Evolutionary conservation across 2,113 vertebrate species (phyloP).

Genomic region (Chiloscyllium plagiosum): DNA sequence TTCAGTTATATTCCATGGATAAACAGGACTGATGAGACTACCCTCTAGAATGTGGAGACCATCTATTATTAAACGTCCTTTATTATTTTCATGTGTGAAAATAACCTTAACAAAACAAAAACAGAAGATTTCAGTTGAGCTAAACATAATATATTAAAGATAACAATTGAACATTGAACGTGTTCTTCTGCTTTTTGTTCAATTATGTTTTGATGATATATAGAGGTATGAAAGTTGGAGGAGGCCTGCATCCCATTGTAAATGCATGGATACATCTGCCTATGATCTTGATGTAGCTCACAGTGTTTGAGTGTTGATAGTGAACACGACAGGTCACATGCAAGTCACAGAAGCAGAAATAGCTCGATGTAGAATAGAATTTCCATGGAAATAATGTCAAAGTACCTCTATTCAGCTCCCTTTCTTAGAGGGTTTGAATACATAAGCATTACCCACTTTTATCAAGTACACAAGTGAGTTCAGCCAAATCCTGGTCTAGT

Average conservation of each 20-base stretch:
- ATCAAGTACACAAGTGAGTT: not conserved
- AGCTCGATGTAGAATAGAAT: not conserved
- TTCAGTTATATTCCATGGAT: conserved; percentile 63
- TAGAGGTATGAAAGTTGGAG: not conserved
- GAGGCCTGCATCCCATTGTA: not conserved
- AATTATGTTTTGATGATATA: not conserved
- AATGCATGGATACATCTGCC: not conserved
- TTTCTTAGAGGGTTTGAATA: not conserved
- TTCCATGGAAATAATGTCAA: not conserved
- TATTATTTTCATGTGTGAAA: conserved; percentile 67
- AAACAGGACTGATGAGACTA: conserved; percentile 44
- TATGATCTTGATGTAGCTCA: not conserved
- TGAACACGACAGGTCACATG: not conserved
- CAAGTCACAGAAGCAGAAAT: not conserved
- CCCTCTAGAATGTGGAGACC: conserved; percentile 72
- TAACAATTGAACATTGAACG: not conserved
- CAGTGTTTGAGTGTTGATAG: not conserved
- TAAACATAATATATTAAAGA: not conserved
- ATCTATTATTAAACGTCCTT: conserved; percentile 74
- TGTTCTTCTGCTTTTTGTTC: not conserved
- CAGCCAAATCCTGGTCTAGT: too few relatives aligned
- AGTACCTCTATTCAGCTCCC: not conserved
- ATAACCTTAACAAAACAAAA: conserved; percentile 61
- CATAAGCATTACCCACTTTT: too few relatives aligned
- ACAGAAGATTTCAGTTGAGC: not conserved